phyloP scores from a whole-genome alignment of 1,140 invertebrate species.

The Orius insidiosus region DNA sequence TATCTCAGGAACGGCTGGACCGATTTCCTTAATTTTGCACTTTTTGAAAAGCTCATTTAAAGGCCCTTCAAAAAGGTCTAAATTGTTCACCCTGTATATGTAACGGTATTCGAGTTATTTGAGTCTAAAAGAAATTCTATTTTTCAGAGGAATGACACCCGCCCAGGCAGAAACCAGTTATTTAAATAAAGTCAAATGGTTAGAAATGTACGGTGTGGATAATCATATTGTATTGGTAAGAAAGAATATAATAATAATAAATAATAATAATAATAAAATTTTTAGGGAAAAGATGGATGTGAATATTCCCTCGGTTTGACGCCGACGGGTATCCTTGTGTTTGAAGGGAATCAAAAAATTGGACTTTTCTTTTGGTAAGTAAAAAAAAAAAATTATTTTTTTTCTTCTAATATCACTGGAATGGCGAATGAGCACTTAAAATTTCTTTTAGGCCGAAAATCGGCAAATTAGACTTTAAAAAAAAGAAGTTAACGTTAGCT shows the following conservation, averaged over 20 bases:
- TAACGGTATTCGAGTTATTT: too few species aligned
- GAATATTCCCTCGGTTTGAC: constrained; percentile 94
- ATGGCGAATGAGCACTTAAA: not conserved
- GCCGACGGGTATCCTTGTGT: constrained; percentile 92
- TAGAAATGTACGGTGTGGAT: constrained; percentile 72
- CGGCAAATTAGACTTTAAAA: constrained; percentile 82
- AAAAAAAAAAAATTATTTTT: constrained; percentile 8
- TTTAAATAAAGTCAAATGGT: constrained; percentile 63
- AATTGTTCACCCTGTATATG: too few species aligned
- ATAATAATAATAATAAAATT: constrained; percentile 21
- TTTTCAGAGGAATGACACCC: constrained; percentile 45
- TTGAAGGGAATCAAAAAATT: constrained; percentile 88
- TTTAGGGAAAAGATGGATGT: constrained; percentile 88
- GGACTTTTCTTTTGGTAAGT: constrained; percentile 90
- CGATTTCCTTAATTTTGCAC: too few species aligned
- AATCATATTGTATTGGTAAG: constrained; percentile 58
- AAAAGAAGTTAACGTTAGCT: constrained; percentile 85
- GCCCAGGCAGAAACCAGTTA: constrained; percentile 54
- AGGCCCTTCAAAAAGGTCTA: too few species aligned
- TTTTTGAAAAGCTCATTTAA: too few species aligned
- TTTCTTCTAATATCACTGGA: constrained; percentile 1
- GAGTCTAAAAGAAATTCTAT: too few species aligned
- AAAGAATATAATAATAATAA: constrained; percentile 21
- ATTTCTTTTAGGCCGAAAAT: constrained; percentile 93
- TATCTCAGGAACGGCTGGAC: too few species aligned